These are phyloP conservation scores for Enteromius argenteus DNA, from an alignment of 2,797 vertebrate genomes.

Conservation along the genomic window DNA sequence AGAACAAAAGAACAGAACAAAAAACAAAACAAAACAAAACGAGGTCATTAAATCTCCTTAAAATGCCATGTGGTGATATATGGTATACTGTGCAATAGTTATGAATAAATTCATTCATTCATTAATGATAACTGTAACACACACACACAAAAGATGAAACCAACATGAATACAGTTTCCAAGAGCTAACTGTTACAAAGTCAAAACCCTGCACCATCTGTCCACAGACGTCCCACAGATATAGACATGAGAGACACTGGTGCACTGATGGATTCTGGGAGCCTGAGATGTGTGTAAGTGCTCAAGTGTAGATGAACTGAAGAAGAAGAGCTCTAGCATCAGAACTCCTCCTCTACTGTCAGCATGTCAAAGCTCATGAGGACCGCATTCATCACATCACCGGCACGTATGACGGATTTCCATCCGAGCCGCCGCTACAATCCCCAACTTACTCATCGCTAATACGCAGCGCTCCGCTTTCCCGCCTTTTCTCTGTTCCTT, in stretches of 20 bases:
- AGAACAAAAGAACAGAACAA: too few relatives aligned
- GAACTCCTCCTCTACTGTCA: conserved; percentile 51
- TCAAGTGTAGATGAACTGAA: conserved; percentile 27
- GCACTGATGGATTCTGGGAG: conserved; percentile 44
- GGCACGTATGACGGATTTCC: conserved; percentile 49
- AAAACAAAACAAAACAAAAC: not conserved
- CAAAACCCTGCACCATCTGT: not conserved
- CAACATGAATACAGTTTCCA: not conserved
- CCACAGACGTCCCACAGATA: conserved; percentile 8
- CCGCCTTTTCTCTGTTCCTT: conserved; percentile 9
- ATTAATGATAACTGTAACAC: not conserved
- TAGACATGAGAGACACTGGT: conserved; percentile 34
- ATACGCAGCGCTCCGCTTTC: conserved; percentile 59
- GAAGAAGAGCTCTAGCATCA: not conserved
- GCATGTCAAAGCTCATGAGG: conserved; percentile 56
- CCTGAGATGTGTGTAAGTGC: conserved; percentile 19
- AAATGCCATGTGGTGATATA: not conserved
- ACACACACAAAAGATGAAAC: not conserved
- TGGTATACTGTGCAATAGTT: not conserved
- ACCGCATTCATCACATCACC: conserved; percentile 60
- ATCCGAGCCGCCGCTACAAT: conserved; percentile 48
- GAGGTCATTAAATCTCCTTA: not conserved
- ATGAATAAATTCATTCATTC: not conserved
- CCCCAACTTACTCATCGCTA: conserved; percentile 72
- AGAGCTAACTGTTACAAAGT: not conserved